Conservation (phyloP, 2,797 vertebrate genomes). For the Muscicapa striata region DNA sequence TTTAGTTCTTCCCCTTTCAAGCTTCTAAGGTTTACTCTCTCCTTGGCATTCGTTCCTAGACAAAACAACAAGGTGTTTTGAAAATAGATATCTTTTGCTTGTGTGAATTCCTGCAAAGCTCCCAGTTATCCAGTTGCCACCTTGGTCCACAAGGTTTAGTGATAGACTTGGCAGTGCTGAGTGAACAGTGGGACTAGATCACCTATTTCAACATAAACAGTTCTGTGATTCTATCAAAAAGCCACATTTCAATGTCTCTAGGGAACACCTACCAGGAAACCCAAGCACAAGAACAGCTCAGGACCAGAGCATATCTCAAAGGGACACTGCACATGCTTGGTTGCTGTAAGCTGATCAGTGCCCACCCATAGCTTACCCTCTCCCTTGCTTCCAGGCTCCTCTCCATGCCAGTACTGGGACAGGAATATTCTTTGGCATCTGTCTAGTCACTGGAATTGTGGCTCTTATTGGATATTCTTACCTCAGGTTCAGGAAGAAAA, state of each 20-base stretch:
- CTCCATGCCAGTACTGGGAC: conserved; percentile 79
- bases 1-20: background rate
- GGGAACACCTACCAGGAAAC: accelerated
- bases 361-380: background rate
- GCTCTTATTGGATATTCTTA: conserved; percentile 83
- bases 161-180: background rate
- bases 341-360: background rate
- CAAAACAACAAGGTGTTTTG: background rate
- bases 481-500: conserved; percentile 80
- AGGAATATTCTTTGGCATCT: conserved; percentile 81
- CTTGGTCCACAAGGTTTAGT: background rate
- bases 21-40: background rate
- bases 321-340: accelerated
- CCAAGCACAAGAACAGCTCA: background rate
- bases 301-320: background rate
- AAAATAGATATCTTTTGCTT: background rate
- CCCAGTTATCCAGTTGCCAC: background rate
- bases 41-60: background rate
- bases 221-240: background rate
- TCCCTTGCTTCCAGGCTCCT: conserved; percentile 56
- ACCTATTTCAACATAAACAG: background rate
- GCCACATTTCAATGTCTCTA: background rate
- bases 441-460: conserved; percentile 68
- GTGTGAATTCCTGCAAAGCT: background rate
- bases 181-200: accelerated